Evolutionary conservation across 2,888 invertebrate species (phyloP).

Genomic region (Teinopalpus imperialis): DNA sequence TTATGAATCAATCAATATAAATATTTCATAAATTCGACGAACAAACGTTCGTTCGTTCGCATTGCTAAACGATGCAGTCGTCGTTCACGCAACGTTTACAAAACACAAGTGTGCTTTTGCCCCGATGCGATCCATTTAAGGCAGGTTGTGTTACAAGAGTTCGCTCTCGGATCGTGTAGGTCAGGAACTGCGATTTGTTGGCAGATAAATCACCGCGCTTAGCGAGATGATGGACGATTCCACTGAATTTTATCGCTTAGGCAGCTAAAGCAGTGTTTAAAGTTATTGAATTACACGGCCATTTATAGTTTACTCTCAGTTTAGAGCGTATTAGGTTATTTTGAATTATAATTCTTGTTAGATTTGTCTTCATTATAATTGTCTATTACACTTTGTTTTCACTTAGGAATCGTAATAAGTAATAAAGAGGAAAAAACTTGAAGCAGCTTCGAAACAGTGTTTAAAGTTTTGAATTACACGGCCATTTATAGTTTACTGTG

Average conservation of each 20-base stretch:
- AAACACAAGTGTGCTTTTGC: slow-evolving; percentile 8
- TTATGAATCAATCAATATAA: too few species aligned
- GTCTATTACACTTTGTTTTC: too few species aligned
- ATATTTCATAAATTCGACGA: neutral
- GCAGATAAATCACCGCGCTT: slow-evolving; percentile 30
- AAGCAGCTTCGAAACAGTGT: neutral
- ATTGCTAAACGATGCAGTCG: neutral
- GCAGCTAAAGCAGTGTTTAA: neutral
- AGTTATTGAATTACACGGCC: slow-evolving; percentile 20
- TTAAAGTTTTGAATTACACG: slow-evolving; percentile 19
- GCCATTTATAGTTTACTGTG: too few species aligned
- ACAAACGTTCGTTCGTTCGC: slow-evolving; percentile 11
- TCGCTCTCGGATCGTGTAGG: slow-evolving; percentile 33
- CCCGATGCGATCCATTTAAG: slow-evolving; percentile 34
- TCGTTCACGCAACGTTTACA: slow-evolving; percentile 29
- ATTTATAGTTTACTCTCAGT: too few species aligned
- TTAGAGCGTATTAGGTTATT: too few species aligned
- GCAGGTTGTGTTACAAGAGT: slow-evolving; percentile 34
- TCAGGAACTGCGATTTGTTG: slow-evolving; percentile 36
- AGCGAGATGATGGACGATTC: slow-evolving; percentile 26
- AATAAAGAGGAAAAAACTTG: too few species aligned
- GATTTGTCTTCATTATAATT: too few species aligned
- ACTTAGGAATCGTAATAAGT: too few species aligned
- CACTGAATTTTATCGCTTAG: slow-evolving; percentile 13
- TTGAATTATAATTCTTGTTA: too few species aligned